phyloP scores from a whole-genome alignment of 2,888 invertebrate genomes.

The Aleiodes alternator region DNA sequence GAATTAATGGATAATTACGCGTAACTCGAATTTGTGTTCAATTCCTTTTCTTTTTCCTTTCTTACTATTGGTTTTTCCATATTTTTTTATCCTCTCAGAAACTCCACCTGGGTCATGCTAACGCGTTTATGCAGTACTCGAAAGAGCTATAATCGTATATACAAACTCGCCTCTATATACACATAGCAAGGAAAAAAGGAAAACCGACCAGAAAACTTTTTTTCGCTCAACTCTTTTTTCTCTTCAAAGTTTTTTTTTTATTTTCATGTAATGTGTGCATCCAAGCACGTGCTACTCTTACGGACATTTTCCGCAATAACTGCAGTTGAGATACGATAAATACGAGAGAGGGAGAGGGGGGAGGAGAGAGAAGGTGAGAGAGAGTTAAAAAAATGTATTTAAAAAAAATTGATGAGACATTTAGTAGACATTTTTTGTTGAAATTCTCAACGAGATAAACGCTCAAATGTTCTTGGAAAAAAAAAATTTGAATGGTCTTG shows the following conservation, averaged over 20 bases:
- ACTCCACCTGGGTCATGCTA: background rate
- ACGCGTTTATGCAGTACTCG: background rate
- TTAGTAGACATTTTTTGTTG: background rate
- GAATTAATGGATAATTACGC: conserved; percentile 14
- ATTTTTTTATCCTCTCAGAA: too few species aligned
- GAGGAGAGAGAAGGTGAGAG: background rate
- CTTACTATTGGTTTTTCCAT: too few species aligned
- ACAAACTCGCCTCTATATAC: conserved; percentile 9
- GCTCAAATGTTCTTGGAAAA: background rate
- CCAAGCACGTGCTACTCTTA: conserved; percentile 30
- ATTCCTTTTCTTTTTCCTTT: background rate
- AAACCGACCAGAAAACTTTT: conserved; percentile 29
- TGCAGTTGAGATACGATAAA: conserved; percentile 31
- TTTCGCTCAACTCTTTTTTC: conserved; percentile 42
- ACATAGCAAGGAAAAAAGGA: background rate
- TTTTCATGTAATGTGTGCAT: conserved; percentile 16
- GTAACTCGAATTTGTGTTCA: conserved; percentile 8
- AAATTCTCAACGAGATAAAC: conserved; percentile 18
- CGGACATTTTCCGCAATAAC: conserved; percentile 33
- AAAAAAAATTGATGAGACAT: conserved; percentile 30
- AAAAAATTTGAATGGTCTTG: background rate
- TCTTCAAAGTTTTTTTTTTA: conserved; percentile 8
- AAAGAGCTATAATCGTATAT: conserved; percentile 20
- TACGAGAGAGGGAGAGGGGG: background rate
- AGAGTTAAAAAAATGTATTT: background rate